A percentile compares a stretch with the other conserved stretches of the same genome.
These are phyloP conservation scores for Eulithis testata DNA, from an alignment of 2,888 invertebrate species.

Conservation along the genomic window DNA sequence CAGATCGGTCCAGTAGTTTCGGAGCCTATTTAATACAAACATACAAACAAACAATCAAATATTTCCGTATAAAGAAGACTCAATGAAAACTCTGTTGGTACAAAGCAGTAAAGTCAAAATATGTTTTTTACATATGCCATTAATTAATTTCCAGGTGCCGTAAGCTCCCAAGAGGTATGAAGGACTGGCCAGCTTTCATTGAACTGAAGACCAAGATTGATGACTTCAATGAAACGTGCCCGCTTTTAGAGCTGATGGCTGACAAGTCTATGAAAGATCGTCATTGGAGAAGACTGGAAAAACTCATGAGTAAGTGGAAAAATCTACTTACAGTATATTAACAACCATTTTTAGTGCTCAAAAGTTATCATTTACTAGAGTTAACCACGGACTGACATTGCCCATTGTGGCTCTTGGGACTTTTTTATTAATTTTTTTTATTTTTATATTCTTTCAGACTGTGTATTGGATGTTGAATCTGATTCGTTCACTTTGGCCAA, in stretches of 20 bases:
- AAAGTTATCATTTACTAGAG: no score
- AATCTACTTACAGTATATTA: no score
- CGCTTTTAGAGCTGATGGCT: slow-evolving; percentile 94
- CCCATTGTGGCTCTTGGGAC: no score
- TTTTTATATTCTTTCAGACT: slow-evolving; percentile 74
- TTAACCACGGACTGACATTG: no score
- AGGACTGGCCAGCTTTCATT: slow-evolving; percentile 94
- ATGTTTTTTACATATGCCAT: neutral
- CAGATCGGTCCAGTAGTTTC: no score
- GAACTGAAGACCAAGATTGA: slow-evolving; percentile 95
- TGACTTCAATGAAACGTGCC: slow-evolving; percentile 95
- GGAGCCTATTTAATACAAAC: no score
- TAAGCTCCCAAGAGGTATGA: slow-evolving; percentile 92
- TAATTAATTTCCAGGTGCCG: slow-evolving; percentile 85
- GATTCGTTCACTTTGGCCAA: slow-evolving; percentile 91
- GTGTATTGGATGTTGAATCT: slow-evolving; percentile 91
- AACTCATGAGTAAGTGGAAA: slow-evolving; percentile 67
- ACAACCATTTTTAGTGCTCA: no score
- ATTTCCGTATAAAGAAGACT: no score
- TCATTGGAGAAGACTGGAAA: slow-evolving; percentile 88
- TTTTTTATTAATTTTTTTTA: no score
- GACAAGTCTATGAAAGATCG: slow-evolving; percentile 93
- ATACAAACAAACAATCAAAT: no score
- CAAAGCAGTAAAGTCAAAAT: no score
- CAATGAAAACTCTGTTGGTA: no score